Percentiles rank a stretch among this genome's conserved stretches.
Conservation (phyloP, 2,888 invertebrate genomes). For the Heliothis peltigera region DNA sequence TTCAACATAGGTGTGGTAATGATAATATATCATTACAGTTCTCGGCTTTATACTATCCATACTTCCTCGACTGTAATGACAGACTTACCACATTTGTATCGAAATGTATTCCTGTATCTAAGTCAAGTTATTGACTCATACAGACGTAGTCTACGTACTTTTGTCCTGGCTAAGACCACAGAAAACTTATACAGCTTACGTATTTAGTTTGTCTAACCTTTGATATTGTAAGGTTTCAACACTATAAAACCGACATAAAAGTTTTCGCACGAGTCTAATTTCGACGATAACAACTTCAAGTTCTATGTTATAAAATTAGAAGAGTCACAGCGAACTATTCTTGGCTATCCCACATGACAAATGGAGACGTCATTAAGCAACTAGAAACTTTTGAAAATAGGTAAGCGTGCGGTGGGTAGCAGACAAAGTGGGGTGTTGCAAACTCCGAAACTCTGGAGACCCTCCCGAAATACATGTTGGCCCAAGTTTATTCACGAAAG, state of each 20-base stretch:
- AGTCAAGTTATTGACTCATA: slow-evolving; percentile 20
- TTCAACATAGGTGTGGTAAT: too few species aligned
- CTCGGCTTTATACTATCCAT: too few species aligned
- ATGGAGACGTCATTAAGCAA: slow-evolving; percentile 27
- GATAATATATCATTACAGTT: too few species aligned
- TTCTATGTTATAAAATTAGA: slow-evolving; percentile 17
- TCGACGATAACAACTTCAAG: slow-evolving; percentile 24
- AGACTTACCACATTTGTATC: too few species aligned
- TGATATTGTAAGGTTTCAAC: slow-evolving; percentile 23
- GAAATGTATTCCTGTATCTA: too few species aligned
- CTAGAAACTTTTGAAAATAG: slow-evolving; percentile 46
- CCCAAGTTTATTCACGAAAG: slow-evolving; percentile 6
- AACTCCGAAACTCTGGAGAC: slow-evolving; percentile 27
- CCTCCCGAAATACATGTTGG: slow-evolving; percentile 2
- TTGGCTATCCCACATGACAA: slow-evolving; percentile 31
- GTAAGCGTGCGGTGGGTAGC: slow-evolving; percentile 26
- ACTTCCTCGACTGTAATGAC: too few species aligned
- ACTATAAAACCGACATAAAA: slow-evolving; percentile 23
- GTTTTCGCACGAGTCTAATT: slow-evolving; percentile 20
- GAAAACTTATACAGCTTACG: slow-evolving; percentile 8
- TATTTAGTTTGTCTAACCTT: background rate
- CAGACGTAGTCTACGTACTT: slow-evolving; percentile 5
- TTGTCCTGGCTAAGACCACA: slow-evolving; percentile 7
- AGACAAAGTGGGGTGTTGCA: slow-evolving; percentile 32
- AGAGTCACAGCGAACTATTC: slow-evolving; percentile 7